Evolutionary conservation across 2,797 vertebrate species (phyloP).

Genomic region (Trichosurus vulpecula): DNA sequence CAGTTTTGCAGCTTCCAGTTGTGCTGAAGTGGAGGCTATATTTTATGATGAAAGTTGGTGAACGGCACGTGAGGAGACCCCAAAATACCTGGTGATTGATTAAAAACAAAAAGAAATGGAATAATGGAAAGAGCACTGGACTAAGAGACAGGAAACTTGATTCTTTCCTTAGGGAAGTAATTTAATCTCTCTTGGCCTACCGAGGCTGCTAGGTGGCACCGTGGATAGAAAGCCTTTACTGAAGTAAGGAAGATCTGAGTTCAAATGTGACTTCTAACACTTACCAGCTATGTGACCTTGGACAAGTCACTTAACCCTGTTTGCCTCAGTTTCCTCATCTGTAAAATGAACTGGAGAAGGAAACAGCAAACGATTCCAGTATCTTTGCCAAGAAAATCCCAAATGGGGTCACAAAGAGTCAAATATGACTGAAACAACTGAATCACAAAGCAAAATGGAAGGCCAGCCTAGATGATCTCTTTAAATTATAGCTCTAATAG

Average conservation of each 20-base stretch:
- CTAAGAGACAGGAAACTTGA: neutral
- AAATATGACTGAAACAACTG: neutral
- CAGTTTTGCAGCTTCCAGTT: neutral
- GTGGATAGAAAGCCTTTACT: neutral
- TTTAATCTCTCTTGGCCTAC: neutral
- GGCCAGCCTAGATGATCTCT: neutral
- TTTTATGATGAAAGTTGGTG: neutral
- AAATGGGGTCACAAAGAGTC: neutral
- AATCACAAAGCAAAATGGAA: neutral
- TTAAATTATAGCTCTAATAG: neutral
- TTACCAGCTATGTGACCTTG: neutral
- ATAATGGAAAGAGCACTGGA: neutral
- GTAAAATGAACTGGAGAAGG: neutral
- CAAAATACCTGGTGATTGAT: neutral
- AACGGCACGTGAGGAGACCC: neutral
- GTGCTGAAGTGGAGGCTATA: neutral
- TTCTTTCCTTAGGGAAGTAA: neutral
- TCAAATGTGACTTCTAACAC: neutral
- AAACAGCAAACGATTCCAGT: neutral
- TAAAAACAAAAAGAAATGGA: neutral
- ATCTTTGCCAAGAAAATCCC: neutral
- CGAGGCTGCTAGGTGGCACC: neutral
- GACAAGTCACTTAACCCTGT: neutral
- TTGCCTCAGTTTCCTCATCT: neutral
- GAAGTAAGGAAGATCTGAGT: neutral